Percentiles rank a stretch among this genome's conserved stretches.
Conservation (phyloP, 2,113 vertebrate species). For the Mystacornis crossleyi region DNA sequence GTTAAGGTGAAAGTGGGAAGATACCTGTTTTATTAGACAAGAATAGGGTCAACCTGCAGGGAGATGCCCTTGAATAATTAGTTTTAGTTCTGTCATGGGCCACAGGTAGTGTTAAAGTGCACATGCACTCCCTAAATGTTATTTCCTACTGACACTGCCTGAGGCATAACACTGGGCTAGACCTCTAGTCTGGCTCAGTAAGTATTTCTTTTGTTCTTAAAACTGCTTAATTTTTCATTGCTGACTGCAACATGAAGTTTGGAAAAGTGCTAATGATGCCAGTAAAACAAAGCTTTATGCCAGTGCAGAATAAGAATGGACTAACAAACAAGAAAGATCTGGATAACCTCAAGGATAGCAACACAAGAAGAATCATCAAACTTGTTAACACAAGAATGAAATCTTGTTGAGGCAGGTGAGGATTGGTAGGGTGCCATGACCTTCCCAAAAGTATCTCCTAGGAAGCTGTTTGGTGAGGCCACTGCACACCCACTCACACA, state of each 20-base stretch:
- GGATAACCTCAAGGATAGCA: not conserved
- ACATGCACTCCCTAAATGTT: fast-evolving
- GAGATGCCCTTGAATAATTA: not conserved
- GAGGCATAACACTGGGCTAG: not conserved
- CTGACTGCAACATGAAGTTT: not conserved
- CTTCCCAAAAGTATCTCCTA: no score
- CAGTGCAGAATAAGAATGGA: not conserved
- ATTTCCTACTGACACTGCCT: not conserved
- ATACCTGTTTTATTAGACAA: not conserved
- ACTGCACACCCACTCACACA: no score
- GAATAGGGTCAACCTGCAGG: not conserved
- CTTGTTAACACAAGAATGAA: not conserved
- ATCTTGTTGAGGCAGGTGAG: not conserved
- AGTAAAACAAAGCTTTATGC: not conserved
- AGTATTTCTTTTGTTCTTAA: not conserved
- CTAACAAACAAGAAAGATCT: not conserved
- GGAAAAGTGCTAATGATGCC: not conserved
- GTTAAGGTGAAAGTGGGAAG: not conserved
- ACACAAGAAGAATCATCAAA: not conserved
- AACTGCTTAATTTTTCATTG: not conserved
- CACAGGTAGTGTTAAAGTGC: not conserved
- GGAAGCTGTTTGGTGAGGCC: no score
- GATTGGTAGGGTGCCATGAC: no score
- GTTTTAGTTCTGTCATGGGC: not conserved
- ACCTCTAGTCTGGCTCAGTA: not conserved